Conservation (phyloP, 2,113 vertebrate species). For the Nanorana parkeri region DNA sequence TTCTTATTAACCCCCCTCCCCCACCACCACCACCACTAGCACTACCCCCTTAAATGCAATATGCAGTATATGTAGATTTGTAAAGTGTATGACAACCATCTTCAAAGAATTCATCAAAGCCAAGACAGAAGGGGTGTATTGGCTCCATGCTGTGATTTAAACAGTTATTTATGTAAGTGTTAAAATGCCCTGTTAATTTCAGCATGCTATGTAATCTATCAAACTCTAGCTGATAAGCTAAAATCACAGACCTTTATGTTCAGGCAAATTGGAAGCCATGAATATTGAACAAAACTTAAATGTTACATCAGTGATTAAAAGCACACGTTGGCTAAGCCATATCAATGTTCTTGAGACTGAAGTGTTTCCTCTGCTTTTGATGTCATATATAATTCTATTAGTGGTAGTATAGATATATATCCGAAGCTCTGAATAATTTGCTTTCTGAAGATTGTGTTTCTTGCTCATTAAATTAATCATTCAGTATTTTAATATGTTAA, state of each 20-base stretch:
- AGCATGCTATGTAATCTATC: conserved; percentile 36
- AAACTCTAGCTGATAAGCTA: conserved; percentile 36
- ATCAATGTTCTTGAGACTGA: background rate
- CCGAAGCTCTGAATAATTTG: no score
- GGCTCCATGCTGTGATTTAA: conserved; percentile 37
- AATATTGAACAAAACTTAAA: conserved; percentile 38
- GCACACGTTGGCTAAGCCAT: background rate
- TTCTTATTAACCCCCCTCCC: no score
- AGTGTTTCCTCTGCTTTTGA: no score
- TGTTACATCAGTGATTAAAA: conserved; percentile 30
- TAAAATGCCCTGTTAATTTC: conserved; percentile 42
- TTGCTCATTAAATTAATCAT: no score
- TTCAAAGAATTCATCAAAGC: conserved; percentile 35
- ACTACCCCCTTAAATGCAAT: conserved; percentile 11
- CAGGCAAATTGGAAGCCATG: conserved; percentile 23
- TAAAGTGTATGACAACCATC: conserved; percentile 19
- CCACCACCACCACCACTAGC: no score
- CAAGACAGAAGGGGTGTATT: conserved; percentile 27
- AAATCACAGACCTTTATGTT: conserved; percentile 30
- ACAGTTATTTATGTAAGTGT: conserved; percentile 37
- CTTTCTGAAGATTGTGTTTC: no score
- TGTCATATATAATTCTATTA: no score
- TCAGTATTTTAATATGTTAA: no score
- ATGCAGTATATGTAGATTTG: conserved; percentile 38
- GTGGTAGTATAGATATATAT: no score